These are phyloP conservation scores for Gasteruption jaculator DNA, from an alignment of 2,888 invertebrate genomes.

Conservation along the genomic window DNA sequence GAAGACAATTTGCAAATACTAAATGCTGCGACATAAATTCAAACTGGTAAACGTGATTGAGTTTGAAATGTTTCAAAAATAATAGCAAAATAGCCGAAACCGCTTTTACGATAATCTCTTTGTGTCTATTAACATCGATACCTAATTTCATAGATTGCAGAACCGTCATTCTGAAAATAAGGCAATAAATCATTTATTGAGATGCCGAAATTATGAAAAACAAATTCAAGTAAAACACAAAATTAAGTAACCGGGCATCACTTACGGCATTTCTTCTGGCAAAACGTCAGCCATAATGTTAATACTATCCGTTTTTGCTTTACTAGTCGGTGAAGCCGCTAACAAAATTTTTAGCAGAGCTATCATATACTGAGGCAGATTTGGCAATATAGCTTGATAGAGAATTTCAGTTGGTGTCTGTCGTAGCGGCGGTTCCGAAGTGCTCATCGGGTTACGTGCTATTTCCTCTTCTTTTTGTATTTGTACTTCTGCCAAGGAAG, in stretches of 20 bases:
- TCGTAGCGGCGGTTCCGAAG: slow-evolving; percentile 72
- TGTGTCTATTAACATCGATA: slow-evolving; percentile 96
- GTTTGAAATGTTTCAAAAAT: slow-evolving; percentile 93
- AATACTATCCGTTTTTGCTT: slow-evolving; percentile 94
- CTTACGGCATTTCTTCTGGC: slow-evolving; percentile 94
- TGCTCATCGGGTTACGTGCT: slow-evolving; percentile 84
- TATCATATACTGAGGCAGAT: slow-evolving; percentile 96
- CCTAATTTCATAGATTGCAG: slow-evolving; percentile 92
- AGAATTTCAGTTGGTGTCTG: slow-evolving; percentile 83
- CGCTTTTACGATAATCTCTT: slow-evolving; percentile 97
- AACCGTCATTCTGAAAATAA: slow-evolving; percentile 69
- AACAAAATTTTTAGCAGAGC: slow-evolving; percentile 92
- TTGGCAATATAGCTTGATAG: slow-evolving; percentile 92
- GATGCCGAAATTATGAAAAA: slow-evolving; percentile 9
- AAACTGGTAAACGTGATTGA: slow-evolving; percentile 98
- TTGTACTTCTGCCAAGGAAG: slow-evolving; percentile 89
- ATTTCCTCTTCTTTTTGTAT: slow-evolving; percentile 88
- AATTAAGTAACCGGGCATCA: slow-evolving; percentile 26
- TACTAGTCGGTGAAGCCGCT: slow-evolving; percentile 98
- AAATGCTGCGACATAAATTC: slow-evolving; percentile 99
- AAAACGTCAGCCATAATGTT: slow-evolving; percentile 97
- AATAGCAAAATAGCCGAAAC: slow-evolving; percentile 85
- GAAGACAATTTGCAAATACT: slow-evolving; percentile 98
- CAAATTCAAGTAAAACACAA: too few species aligned
- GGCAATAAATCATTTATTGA: background rate